Conservation (phyloP, 2,113 vertebrate genomes). For the Chloropsis hardwickii region DNA sequence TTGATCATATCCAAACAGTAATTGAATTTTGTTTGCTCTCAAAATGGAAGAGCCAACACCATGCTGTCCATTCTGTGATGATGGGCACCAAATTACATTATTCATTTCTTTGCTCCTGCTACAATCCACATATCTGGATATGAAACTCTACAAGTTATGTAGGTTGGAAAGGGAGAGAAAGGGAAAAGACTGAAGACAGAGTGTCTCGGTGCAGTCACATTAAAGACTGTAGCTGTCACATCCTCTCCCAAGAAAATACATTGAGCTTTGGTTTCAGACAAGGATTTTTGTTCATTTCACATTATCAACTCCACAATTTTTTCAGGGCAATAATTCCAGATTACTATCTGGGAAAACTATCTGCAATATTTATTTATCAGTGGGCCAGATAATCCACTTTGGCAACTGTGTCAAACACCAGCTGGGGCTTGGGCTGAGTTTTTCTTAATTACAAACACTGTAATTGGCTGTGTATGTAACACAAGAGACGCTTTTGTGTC, state of each 20-base stretch:
- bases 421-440: background rate
- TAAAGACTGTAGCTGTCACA: background rate
- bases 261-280: background rate
- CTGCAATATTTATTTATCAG: conserved; percentile 21
- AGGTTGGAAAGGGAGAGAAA: background rate
- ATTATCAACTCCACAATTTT: background rate
- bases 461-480: background rate
- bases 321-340: background rate
- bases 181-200: background rate
- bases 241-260: background rate
- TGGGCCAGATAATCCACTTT: background rate
- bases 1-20: conserved; percentile 55
- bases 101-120: background rate
- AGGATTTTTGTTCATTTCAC: background rate
- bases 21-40: conserved; percentile 49
- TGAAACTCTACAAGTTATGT: background rate
- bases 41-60: background rate
- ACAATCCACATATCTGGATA: background rate
- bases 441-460: background rate
- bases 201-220: background rate
- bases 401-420: background rate
- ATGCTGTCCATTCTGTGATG: background rate
- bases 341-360: background rate
- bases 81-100: conserved; percentile 9
- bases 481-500: background rate